Evolutionary conservation across 2,888 invertebrate genomes (phyloP).

Genomic region (Machimus rusticus): DNA sequence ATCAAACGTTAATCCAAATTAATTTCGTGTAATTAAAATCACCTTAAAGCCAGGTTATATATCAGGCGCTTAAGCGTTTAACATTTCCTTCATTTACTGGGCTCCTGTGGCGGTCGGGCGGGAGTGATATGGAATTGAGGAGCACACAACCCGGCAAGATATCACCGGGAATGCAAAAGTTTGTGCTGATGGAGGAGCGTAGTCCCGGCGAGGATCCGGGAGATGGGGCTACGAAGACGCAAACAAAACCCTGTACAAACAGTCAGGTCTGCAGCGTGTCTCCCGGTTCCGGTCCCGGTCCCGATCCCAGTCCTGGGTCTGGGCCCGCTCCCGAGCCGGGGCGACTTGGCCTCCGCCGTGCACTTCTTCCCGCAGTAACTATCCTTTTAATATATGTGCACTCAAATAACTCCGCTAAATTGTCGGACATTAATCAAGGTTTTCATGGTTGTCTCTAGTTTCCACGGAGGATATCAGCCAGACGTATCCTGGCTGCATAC

Average conservation of each 20-base stretch:
- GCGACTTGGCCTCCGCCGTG: background rate
- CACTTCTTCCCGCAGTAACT: constrained; percentile 4
- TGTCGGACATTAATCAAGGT: constrained; percentile 46
- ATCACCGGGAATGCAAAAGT: constrained; percentile 14
- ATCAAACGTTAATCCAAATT: constrained; percentile 62
- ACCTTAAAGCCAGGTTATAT: constrained; percentile 56
- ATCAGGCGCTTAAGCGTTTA: constrained; percentile 50
- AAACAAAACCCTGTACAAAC: constrained; percentile 23
- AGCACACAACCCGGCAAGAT: constrained; percentile 9
- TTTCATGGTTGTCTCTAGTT: constrained; percentile 46
- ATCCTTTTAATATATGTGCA: constrained; percentile 43
- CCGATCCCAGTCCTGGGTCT: background rate
- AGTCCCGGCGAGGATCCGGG: background rate
- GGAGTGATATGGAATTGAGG: constrained; percentile 21
- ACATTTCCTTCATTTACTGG: constrained; percentile 43
- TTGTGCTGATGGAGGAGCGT: background rate
- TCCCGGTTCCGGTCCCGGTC: background rate
- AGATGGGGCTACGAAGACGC: background rate
- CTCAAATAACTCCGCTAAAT: constrained; percentile 47
- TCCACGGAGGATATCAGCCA: constrained; percentile 40
- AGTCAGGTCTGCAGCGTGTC: background rate
- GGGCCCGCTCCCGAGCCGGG: background rate
- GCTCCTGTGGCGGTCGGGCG: constrained; percentile 5
- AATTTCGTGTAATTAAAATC: constrained; percentile 61
- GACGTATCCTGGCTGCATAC: constrained; percentile 18